Conservation (phyloP, 2,888 invertebrate species). For the Agrochola macilenta region DNA sequence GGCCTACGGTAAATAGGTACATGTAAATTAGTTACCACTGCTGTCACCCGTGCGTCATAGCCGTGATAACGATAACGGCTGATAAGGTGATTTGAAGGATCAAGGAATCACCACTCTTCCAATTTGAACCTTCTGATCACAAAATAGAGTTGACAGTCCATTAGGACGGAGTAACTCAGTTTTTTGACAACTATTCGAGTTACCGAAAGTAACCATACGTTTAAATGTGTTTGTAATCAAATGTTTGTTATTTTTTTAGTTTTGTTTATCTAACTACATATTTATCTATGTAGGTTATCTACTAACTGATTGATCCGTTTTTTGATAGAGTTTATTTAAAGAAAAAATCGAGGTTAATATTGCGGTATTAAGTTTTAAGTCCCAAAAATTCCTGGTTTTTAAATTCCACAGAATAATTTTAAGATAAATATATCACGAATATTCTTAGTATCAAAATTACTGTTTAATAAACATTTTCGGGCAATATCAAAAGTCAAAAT, state of each 20-base stretch:
- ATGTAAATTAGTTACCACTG: slow-evolving; percentile 71
- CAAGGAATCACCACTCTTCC: not conserved
- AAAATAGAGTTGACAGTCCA: slow-evolving; percentile 7
- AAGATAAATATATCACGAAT: not conserved
- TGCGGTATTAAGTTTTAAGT: no score
- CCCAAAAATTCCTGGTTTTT: not conserved
- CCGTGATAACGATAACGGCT: slow-evolving; percentile 75
- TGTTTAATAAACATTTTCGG: no score
- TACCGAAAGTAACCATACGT: slow-evolving; percentile 21
- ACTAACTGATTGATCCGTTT: slow-evolving; percentile 18
- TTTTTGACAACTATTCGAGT: slow-evolving; percentile 31
- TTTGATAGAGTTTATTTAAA: not conserved
- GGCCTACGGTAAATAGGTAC: slow-evolving; percentile 67
- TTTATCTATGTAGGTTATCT: slow-evolving; percentile 58
- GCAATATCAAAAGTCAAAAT: no score
- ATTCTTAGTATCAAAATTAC: not conserved
- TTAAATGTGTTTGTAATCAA: slow-evolving; percentile 31
- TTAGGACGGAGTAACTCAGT: not conserved
- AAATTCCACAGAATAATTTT: not conserved
- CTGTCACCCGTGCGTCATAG: slow-evolving; percentile 76
- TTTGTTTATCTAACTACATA: slow-evolving; percentile 37
- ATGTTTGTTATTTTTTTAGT: slow-evolving; percentile 44
- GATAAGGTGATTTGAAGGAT: slow-evolving; percentile 71
- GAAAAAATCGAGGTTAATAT: not conserved
- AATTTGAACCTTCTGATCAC: slow-evolving; percentile 11